Conservation (phyloP, 2,797 vertebrate species). For the Sphenopsis melanotis region DNA sequence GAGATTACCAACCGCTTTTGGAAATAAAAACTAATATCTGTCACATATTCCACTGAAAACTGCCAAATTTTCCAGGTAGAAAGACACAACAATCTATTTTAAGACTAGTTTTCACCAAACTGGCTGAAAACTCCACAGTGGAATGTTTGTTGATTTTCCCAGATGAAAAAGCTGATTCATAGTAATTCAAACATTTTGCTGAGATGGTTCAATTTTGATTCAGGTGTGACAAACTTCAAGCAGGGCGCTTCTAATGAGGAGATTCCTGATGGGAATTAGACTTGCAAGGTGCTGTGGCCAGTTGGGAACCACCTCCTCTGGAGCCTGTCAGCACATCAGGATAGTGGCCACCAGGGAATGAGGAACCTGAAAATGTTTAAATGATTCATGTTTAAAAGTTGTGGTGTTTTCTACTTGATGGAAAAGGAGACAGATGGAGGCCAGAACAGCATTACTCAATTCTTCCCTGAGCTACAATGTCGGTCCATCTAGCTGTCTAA, state of each 20-base stretch:
- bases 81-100: slow-evolving; percentile 61
- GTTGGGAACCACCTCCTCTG: neutral
- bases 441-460: neutral
- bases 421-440: neutral
- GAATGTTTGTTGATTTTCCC: slow-evolving; percentile 22
- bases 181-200: slow-evolving; percentile 22
- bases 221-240: neutral
- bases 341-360: neutral
- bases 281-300: neutral
- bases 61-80: slow-evolving; percentile 57
- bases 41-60: slow-evolving; percentile 35
- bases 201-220: slow-evolving; percentile 5
- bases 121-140: neutral
- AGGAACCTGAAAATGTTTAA: neutral
- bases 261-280: neutral
- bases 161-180: slow-evolving; percentile 33
- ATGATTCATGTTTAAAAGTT: neutral
- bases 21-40: slow-evolving; percentile 26
- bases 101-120: neutral
- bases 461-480: neutral
- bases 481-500: neutral
- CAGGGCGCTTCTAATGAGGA: neutral
- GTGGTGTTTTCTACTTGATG: neutral
- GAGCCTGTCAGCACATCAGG: neutral
- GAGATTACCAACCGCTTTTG: slow-evolving; percentile 9